Conservation (phyloP, 2,113 vertebrate species). For the rat (Rattus norvegicus) region DNA sequence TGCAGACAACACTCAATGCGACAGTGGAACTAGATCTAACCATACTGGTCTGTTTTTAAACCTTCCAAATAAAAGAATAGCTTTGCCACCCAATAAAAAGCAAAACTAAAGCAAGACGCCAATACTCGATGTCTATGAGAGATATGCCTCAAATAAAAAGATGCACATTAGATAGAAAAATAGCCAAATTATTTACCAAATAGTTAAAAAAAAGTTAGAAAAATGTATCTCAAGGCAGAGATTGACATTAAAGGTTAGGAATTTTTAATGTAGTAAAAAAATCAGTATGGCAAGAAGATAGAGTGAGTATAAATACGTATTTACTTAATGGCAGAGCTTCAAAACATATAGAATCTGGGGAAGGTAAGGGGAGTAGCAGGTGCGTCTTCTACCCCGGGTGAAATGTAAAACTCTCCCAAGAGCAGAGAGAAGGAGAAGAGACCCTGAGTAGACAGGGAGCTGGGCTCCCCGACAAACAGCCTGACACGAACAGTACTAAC, state of each 20-base stretch:
- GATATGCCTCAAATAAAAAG: not conserved
- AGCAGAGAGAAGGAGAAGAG: not conserved
- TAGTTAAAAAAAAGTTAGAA: not conserved
- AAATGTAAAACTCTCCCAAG: not conserved
- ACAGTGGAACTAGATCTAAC: not conserved
- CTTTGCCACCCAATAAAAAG: not conserved
- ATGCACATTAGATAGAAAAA: not conserved
- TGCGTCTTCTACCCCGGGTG: not conserved
- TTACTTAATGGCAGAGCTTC: not conserved
- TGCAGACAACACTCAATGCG: not conserved
- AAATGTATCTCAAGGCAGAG: not conserved
- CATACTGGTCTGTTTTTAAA: not conserved
- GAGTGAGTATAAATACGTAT: not conserved
- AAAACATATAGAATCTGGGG: not conserved
- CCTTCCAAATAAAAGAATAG: conserved; percentile 8
- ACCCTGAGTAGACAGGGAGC: not conserved
- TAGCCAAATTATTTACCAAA: not conserved
- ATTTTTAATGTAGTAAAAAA: conserved; percentile 32
- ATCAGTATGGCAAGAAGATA: not conserved
- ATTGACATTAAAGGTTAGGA: not conserved
- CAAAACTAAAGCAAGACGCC: not conserved
- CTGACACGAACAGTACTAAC: not conserved
- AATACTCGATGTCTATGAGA: not conserved
- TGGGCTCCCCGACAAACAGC: not conserved
- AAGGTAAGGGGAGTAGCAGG: not conserved